Base-by-base conservation (phyloP, 1,140 invertebrate species). In the Eriosoma lanigerum region DNA sequence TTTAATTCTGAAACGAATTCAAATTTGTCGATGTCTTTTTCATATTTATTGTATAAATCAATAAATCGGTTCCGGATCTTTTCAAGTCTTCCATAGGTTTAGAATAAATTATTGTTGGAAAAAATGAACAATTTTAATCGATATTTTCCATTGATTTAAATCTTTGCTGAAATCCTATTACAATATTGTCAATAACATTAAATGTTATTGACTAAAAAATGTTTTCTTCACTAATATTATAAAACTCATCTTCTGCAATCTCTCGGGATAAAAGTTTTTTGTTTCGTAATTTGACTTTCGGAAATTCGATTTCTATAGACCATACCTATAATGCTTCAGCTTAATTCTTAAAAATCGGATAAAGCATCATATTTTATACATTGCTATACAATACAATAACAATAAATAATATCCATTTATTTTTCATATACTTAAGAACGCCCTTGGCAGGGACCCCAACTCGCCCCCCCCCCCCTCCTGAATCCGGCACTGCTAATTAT, bases 21-120 rank as follows among this genome's bases (percentile, higher is more conserved):
- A 8, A 58, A 8, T 10, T 58, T 58, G 8, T 58, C n/a, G 21
- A 58, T 6, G 54, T 58, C 19, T 19, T 58, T 58, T 58, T 58
- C 54, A 58, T 58, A 58, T 58, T 58, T 58, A 58, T 58, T 58
- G 54, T n/a, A 58, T 58, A 58, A 58, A 58, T 58, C 54, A 5
- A 58, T 58, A 13, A 58, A 5, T 19, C 13, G n/a, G n/a, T n/a
- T n/a, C n/a, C n/a, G n/a, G n/a, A n/a, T n/a, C n/a, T n/a, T n/a
- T n/a, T n/a, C n/a, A n/a, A n/a, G n/a, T n/a, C n/a, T n/a, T n/a
- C n/a, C n/a, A n/a, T n/a, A n/a, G n/a, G 54, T n/a, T n/a, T 19
- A 5, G 54, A 58, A 19, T 58, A 10, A 58, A 15, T 58, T 58
- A 10, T 58, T 58, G 19, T 58, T 58, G 54, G 54, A 58, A 58